Evolutionary conservation across 2,113 vertebrate species (phyloP).

Genomic region (Rhadina sibilatrix): DNA sequence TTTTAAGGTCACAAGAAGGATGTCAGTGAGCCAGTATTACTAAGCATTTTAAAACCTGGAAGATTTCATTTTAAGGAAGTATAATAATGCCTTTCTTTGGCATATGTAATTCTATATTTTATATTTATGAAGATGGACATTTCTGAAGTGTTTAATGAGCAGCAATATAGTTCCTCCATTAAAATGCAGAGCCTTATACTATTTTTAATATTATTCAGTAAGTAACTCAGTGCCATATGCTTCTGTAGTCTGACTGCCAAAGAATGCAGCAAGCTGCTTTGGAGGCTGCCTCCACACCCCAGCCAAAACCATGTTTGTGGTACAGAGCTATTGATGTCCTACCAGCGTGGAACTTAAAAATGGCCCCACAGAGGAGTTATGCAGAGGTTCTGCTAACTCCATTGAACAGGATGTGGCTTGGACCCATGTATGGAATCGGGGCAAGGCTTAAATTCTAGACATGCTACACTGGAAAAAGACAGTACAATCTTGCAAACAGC

Average conservation of each 20-base stretch:
- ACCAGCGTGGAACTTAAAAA: slow-evolving; percentile 10
- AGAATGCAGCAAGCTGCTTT: slow-evolving; percentile 48
- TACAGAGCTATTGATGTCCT: slow-evolving; percentile 1
- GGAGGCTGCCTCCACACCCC: slow-evolving; percentile 16
- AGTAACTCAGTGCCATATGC: slow-evolving; percentile 67
- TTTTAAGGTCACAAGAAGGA: slow-evolving; percentile 57
- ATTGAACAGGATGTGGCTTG: slow-evolving; percentile 39
- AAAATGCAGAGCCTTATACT: slow-evolving; percentile 50
- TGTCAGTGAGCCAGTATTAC: slow-evolving; percentile 39
- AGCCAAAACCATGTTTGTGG: slow-evolving; percentile 60
- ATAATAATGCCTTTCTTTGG: slow-evolving; percentile 57
- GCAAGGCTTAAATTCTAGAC: background rate
- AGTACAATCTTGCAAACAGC: background rate
- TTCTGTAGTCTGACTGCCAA: slow-evolving; percentile 53
- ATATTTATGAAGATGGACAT: slow-evolving; percentile 63
- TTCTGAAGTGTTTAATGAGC: slow-evolving; percentile 72
- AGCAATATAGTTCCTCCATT: slow-evolving; percentile 61
- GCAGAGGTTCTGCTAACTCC: slow-evolving; percentile 16
- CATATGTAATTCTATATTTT: slow-evolving; percentile 56
- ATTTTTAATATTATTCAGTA: slow-evolving; percentile 69
- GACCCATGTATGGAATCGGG: background rate
- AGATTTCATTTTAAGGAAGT: slow-evolving; percentile 63
- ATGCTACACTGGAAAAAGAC: background rate
- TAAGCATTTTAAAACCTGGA: slow-evolving; percentile 63
- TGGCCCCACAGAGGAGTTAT: slow-evolving; percentile 14